Conservation (phyloP, 30 jellyfish, hydroid and myxozoan genomes). For the Sanderia malayensis region DNA sequence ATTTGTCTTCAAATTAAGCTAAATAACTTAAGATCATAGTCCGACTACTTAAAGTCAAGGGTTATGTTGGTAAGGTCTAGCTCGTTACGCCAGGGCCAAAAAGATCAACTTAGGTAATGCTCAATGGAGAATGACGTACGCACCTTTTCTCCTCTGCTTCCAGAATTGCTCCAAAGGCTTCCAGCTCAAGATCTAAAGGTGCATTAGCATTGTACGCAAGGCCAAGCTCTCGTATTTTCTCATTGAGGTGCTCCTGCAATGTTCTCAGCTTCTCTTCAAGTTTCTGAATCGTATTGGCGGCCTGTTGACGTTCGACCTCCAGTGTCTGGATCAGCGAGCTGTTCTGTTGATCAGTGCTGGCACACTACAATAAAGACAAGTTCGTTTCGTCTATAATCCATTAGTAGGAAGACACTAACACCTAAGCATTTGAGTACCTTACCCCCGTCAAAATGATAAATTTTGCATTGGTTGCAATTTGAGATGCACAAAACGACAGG, state of each 20-base stretch:
- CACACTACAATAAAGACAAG: slow-evolving; percentile 75
- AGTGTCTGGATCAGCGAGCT: slow-evolving; percentile 72
- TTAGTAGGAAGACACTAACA: too few species aligned
- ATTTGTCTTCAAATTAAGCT: too few species aligned
- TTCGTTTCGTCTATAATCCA: too few species aligned
- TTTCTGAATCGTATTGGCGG: slow-evolving; percentile 62
- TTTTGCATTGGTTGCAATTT: too few species aligned
- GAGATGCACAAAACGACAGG: too few species aligned
- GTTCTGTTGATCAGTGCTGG: slow-evolving; percentile 68
- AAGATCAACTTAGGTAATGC: too few species aligned
- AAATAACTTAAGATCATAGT: too few species aligned
- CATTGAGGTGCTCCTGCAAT: slow-evolving; percentile 69
- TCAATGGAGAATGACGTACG: too few species aligned
- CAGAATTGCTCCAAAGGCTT: slow-evolving; percentile 67
- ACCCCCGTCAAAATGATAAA: neutral
- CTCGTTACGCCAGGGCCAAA: too few species aligned
- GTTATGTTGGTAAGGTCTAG: too few species aligned
- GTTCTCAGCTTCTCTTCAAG: slow-evolving; percentile 65
- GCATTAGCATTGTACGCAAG: slow-evolving; percentile 66
- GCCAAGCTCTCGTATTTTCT: slow-evolving; percentile 67
- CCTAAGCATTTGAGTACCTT: too few species aligned
- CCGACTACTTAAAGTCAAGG: too few species aligned
- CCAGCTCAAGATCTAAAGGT: slow-evolving; percentile 86
- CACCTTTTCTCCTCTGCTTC: slow-evolving; percentile 85
- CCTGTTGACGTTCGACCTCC: slow-evolving; percentile 84